Conservation (phyloP, 2,113 vertebrate genomes). For the Mesoclemmys tuberculata region DNA sequence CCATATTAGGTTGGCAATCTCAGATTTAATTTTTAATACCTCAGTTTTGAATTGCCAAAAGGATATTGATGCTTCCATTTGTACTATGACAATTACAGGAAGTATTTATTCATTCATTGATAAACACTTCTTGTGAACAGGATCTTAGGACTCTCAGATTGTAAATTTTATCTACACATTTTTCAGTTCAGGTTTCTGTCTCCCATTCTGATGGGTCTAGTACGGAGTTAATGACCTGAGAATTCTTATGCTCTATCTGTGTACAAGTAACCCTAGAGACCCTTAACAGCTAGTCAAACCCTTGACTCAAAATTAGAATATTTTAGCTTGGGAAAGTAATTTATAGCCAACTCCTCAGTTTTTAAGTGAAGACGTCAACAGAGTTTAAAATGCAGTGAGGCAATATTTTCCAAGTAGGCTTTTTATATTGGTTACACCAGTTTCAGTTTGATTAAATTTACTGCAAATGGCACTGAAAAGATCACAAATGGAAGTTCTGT, state of each 20-base stretch:
- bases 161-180: background rate
- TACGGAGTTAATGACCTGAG: background rate
- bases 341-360: background rate
- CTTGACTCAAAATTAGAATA: constrained; percentile 27
- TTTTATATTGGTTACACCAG: background rate
- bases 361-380: background rate
- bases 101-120: background rate
- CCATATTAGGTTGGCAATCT: background rate
- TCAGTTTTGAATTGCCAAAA: background rate
- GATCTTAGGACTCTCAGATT: background rate
- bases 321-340: background rate
- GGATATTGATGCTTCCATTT: background rate
- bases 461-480: background rate
- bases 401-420: background rate
- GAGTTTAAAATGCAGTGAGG: background rate
- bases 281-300: constrained; percentile 62
- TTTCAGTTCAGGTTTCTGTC: background rate
- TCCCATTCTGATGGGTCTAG: background rate
- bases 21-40: background rate
- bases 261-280: constrained; percentile 59
- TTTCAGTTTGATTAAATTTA: background rate
- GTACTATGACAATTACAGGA: background rate
- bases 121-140: background rate
- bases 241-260: background rate
- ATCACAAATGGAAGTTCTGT: background rate